A percentile compares a stretch with the other conserved stretches of the same genome.
Conservation (phyloP, 2,888 invertebrate species). For the Boloria selene region DNA sequence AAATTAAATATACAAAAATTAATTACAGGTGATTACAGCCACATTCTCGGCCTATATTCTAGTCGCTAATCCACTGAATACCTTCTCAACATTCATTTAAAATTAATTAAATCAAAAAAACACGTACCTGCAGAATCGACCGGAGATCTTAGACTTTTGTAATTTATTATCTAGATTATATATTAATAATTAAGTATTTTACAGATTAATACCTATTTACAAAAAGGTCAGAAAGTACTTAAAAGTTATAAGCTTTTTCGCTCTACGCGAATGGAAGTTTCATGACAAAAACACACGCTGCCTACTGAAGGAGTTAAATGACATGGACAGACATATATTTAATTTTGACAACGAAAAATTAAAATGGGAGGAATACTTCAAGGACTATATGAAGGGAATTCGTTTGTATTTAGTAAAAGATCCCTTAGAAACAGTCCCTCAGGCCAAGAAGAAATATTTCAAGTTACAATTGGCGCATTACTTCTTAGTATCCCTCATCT, state of each 20-base stretch:
- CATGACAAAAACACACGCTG: conserved; percentile 81
- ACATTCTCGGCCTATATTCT: too few species aligned
- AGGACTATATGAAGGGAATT: conserved; percentile 86
- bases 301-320: conserved; percentile 78
- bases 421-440: conserved; percentile 84
- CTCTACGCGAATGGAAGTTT: conserved; percentile 87
- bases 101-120: too few species aligned
- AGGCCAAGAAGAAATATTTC: conserved; percentile 73
- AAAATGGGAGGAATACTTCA: conserved; percentile 87
- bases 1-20: too few species aligned
- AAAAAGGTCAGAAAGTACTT: conserved; percentile 88
- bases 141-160: too few species aligned
- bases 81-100: too few species aligned
- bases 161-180: too few species aligned
- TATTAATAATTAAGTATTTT: conserved; percentile 40
- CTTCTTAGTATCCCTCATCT: conserved; percentile 22
- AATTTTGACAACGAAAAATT: conserved; percentile 85
- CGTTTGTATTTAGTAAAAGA: conserved; percentile 89
- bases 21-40: too few species aligned
- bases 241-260: conserved; percentile 87
- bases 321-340: conserved; percentile 83
- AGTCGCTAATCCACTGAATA: too few species aligned
- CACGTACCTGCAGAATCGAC: too few species aligned
- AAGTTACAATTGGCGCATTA: conserved; percentile 56
- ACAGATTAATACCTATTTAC: conserved; percentile 88